Evolutionary conservation across 2,888 invertebrate genomes (phyloP).

Genomic region (Hydrotaea cyrtoneurina): DNA sequence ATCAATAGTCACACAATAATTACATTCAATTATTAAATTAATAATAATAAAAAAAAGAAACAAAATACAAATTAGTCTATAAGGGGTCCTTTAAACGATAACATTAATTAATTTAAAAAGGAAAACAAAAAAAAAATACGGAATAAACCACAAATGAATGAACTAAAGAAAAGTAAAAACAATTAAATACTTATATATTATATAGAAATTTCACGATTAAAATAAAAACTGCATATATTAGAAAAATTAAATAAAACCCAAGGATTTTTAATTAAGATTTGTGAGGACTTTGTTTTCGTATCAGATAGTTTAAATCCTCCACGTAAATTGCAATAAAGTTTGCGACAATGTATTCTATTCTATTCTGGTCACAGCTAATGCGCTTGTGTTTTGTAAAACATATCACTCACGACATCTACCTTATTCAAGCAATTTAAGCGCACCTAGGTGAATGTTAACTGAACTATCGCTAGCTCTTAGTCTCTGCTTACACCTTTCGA

Average conservation of each 20-base stretch:
- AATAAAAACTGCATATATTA: conserved; percentile 54
- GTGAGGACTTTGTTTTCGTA: too few relatives aligned
- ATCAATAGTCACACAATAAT: conserved; percentile 7
- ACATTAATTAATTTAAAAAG: conserved; percentile 19
- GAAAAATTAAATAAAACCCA: conserved; percentile 50
- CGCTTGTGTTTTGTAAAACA: too few relatives aligned
- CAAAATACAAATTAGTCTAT: conserved; percentile 64
- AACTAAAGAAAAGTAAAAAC: conserved; percentile 28
- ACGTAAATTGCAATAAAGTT: too few relatives aligned
- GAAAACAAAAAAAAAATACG: not conserved
- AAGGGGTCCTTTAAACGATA: conserved; percentile 13
- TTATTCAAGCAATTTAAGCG: too few relatives aligned
- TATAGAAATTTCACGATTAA: conserved; percentile 44
- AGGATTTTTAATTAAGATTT: not conserved
- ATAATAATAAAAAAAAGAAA: conserved; percentile 30
- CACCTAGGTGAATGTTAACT: too few relatives aligned
- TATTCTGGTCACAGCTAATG: too few relatives aligned
- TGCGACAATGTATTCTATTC: too few relatives aligned
- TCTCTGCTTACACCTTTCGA: too few relatives aligned
- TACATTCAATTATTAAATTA: conserved; percentile 46
- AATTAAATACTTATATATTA: conserved; percentile 19
- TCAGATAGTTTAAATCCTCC: too few relatives aligned
- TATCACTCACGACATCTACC: too few relatives aligned
- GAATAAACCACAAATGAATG: conserved; percentile 41
- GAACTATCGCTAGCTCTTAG: too few relatives aligned